Percentiles rank a stretch among this genome's conserved stretches.
These are phyloP conservation scores for Lepus timidus DNA, from an alignment of 2,113 vertebrate genomes.

Conservation along the genomic window DNA sequence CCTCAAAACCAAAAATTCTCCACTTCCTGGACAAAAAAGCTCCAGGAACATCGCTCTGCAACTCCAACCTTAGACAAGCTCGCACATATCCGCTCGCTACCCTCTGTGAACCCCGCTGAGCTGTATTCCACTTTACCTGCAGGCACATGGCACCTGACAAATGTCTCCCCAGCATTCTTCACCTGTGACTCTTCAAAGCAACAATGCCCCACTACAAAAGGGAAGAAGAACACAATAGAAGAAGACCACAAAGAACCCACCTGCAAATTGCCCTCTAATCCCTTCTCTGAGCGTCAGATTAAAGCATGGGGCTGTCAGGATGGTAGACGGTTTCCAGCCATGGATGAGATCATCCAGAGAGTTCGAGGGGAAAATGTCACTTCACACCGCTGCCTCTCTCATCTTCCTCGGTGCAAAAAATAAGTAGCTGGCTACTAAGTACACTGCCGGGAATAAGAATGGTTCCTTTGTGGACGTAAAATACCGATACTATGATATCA, in stretches of 20 bases:
- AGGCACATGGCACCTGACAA: neutral
- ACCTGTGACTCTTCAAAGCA: neutral
- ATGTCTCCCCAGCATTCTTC: neutral
- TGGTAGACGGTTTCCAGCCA: neutral
- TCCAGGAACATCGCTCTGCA: neutral
- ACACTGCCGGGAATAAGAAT: neutral
- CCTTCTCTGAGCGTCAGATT: neutral
- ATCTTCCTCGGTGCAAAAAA: neutral
- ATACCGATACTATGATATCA: too few relatives aligned
- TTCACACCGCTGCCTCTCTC: neutral
- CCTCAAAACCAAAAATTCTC: neutral
- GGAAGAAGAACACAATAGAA: neutral
- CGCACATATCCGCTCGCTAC: neutral
- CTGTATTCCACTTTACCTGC: accelerated
- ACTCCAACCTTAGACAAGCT: neutral
- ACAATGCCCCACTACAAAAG: neutral
- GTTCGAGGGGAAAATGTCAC: neutral
- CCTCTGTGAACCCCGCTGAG: accelerated
- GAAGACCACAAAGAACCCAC: neutral
- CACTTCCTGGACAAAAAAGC: neutral
- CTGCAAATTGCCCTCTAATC: neutral
- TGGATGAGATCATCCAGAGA: neutral
- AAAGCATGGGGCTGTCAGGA: neutral
- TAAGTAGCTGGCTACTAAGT: neutral
- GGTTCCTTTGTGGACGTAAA: neutral